Conservation (phyloP, 2,888 invertebrate genomes). For the Drosophila hamatofila region DNA sequence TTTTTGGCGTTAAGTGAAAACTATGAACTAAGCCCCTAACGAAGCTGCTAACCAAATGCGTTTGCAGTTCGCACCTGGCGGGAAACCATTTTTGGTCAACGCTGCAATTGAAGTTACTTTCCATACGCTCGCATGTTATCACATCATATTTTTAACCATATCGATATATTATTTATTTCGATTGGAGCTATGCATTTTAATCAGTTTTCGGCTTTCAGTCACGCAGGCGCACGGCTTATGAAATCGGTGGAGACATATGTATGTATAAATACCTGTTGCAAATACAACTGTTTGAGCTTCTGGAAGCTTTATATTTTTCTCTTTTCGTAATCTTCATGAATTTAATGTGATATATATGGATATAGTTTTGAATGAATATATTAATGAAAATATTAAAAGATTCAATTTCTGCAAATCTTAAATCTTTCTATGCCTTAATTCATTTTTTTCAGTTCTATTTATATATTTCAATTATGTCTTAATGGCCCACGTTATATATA, state of each 20-base stretch:
- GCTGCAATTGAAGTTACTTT: constrained; percentile 74
- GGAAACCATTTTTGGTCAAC: constrained; percentile 58
- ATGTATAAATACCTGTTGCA: neutral
- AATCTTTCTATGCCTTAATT: neutral
- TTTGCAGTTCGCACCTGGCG: constrained; percentile 67
- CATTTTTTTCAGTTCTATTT: neutral
- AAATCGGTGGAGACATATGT: neutral
- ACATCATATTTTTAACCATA: constrained; percentile 72
- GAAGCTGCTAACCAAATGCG: constrained; percentile 11
- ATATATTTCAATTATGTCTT: neutral
- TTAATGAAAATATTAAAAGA: too few species aligned
- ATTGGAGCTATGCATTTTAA: constrained; percentile 71
- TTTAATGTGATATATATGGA: neutral
- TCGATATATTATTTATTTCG: constrained; percentile 47
- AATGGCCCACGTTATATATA: neutral
- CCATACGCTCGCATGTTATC: constrained; percentile 70
- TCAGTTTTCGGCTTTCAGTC: constrained; percentile 47
- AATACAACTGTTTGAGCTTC: neutral
- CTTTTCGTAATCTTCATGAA: neutral
- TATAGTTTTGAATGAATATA: neutral
- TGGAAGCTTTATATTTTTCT: constrained; percentile 1
- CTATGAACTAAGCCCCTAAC: constrained; percentile 40
- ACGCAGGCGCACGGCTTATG: constrained; percentile 15
- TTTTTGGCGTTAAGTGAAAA: constrained; percentile 74
- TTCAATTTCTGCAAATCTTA: neutral